phyloP scores from a whole-genome alignment of 1,140 invertebrate genomes.

The Hyles vespertilio region DNA sequence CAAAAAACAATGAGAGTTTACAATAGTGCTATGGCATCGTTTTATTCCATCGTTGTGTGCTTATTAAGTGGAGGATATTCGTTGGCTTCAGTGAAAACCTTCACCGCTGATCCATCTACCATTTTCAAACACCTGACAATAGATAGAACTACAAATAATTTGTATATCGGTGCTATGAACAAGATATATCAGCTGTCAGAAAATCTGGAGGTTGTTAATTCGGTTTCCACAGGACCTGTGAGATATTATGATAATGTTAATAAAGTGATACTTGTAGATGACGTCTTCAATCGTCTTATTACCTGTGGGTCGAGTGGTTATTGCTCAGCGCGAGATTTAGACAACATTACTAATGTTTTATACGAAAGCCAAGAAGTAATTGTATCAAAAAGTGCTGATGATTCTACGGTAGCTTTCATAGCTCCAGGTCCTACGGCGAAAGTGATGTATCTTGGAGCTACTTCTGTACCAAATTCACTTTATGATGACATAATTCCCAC shows the following conservation, averaged over 20 bases:
- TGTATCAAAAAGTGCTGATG: conserved; percentile 94
- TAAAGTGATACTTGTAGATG: conserved; percentile 97
- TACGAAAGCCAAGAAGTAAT: conserved; percentile 90
- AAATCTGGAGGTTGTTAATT: conserved; percentile 86
- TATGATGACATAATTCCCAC: conserved; percentile 96
- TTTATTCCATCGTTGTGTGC: no score
- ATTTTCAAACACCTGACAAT: conserved; percentile 91
- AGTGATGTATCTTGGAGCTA: conserved; percentile 97
- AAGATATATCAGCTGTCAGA: conserved; percentile 94
- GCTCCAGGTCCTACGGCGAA: conserved; percentile 93
- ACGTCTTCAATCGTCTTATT: conserved; percentile 91
- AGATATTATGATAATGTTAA: conserved; percentile 96
- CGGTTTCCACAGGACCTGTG: conserved; percentile 91
- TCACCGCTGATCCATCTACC: no score
- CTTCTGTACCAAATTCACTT: conserved; percentile 93
- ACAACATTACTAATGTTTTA: conserved; percentile 89
- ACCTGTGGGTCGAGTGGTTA: conserved; percentile 94
- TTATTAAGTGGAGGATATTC: no score
- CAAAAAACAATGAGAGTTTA: no score
- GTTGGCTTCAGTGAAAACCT: no score
- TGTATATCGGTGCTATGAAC: conserved; percentile 97
- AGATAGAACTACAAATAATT: conserved; percentile 92
- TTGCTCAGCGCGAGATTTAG: conserved; percentile 91
- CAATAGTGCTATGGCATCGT: no score
- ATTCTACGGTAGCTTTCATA: conserved; percentile 97